Base-by-base conservation (phyloP, 2,888 invertebrate genomes). In the Agrochola lota region DNA sequence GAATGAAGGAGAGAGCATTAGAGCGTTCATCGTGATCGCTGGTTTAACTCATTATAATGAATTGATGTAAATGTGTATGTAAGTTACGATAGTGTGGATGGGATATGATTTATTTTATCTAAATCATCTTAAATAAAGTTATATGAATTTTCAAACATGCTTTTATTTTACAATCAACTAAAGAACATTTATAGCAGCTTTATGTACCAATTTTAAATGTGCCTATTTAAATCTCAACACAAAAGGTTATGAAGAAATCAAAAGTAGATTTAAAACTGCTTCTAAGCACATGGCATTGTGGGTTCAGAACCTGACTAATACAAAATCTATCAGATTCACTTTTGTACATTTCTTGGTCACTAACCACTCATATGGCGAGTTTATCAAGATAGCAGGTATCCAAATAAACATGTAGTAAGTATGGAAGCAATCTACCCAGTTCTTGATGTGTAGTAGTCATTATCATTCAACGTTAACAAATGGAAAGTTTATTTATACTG, bases 1-100 rank as follows among this genome's bases (percentile, higher is more conserved):
- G 99, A 90, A 99, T 99, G 99, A 98, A 99, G 94, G 98, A 99
- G 66, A 97, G 99, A 92, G 98, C 98, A 30, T 98, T 99, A 86
- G 98, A 98, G 92, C 95, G 97, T 88, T 95, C 97, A 79, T 92
- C 96, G 89, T 96, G 96, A 96, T 96, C 89, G 81, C 89, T 81
- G 83, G 86, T 77, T 87, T 87, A 88, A 81, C 88, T 90, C 85
- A 91, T 91, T 76, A 82, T 59, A 66, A 69, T 46, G 82, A 91
- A 89, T 91, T 76, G 89, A 88, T 95, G 94, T 95, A 95, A 93
- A 95, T 94, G 95, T 96, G 95, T 96, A 95, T 92, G 88, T 89
- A 88, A 94, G 94, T 92, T 93, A 91, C 87, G 90, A 92, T 90
- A 92, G 95, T 92, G 93, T 94, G 95, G 91, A 90, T 95, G 95